Evolutionary conservation across 1,140 invertebrate species (phyloP), one percentile per base, ranked within the genome.

Genomic region (Spodoptera litura): DNA sequence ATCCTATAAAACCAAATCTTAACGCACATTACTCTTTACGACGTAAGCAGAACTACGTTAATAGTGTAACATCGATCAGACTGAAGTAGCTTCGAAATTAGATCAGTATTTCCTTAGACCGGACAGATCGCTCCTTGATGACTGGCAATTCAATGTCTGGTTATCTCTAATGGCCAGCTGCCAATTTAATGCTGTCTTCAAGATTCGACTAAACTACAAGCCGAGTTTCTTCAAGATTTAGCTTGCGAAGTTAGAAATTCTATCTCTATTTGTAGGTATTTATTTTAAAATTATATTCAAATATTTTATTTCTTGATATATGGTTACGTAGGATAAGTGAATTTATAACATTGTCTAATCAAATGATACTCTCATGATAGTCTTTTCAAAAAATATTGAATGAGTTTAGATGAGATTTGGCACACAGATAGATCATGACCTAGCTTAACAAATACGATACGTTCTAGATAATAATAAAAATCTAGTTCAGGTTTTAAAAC

Each of bases 111-210:
- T 51, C 44, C 64, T 27, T 13, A 68, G 15, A 25, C 64, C 64
- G 64, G 62, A 68, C 49, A 51, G 64, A 68, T 68, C 44, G 64
- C 25, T 68, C 25, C 44, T 68, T 68, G 64, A 68, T 68, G 64
- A 68, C 64, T 68, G 44, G 64, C 64, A 51, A 68, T 68, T 68
- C 64, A 68, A 51, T 66, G 38, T 66, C 62, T 49, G 15, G 62
- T 44, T 66, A 66, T 66, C 62, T 49, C 38, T 66, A 66, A 66
- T 51, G 62, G 62, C 38, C 62, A 25, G 62, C 44, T 66, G 62
- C 62, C 62, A 51, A 66, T 66, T 15, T 51, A 51, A 51, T 51
- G 38, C 62, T 51, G 38, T 20, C 62, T 44, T 12, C 11, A 10
- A 51, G 62, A 66, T 15, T 49, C 35, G 15, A 27, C 62, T 55